These are phyloP conservation scores for Datnioides undecimradiatus DNA, from an alignment of 2,113 vertebrate species.

Conservation along the genomic window DNA sequence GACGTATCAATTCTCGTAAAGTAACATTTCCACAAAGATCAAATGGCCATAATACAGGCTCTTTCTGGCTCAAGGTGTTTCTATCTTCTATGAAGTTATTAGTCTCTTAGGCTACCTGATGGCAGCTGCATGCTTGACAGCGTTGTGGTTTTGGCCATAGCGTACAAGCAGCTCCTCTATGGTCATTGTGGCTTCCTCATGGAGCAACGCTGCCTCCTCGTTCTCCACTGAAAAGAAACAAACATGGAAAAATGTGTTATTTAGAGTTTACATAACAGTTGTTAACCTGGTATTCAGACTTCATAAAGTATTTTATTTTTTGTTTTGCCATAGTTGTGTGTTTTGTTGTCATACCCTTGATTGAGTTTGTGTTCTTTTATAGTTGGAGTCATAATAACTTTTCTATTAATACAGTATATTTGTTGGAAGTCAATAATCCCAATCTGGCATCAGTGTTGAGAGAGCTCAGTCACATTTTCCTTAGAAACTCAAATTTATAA, in stretches of 20 bases:
- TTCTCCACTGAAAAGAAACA: slow-evolving; percentile 89
- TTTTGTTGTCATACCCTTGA: no score
- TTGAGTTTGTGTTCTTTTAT: neutral
- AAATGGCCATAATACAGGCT: neutral
- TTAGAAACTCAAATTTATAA: neutral
- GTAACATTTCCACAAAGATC: neutral
- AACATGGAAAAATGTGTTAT: neutral
- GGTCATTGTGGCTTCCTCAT: slow-evolving; percentile 98
- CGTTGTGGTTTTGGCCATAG: slow-evolving; percentile 92
- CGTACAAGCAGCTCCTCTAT: slow-evolving; percentile 97
- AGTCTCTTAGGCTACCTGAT: slow-evolving; percentile 57
- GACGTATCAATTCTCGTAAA: neutral
- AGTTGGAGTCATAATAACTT: neutral
- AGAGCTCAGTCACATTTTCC: neutral
- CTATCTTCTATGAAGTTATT: neutral
- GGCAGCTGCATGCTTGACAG: slow-evolving; percentile 85
- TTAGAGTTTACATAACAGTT: neutral
- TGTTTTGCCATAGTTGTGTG: neutral
- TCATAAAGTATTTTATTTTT: neutral
- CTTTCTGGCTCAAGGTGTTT: neutral
- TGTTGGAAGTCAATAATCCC: neutral
- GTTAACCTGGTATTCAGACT: neutral
- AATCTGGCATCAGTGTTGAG: neutral
- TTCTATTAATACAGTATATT: neutral
- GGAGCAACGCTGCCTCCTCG: slow-evolving; percentile 95